Base-by-base conservation (phyloP, 2,113 vertebrate genomes). In the rat (Rattus norvegicus) region DNA sequence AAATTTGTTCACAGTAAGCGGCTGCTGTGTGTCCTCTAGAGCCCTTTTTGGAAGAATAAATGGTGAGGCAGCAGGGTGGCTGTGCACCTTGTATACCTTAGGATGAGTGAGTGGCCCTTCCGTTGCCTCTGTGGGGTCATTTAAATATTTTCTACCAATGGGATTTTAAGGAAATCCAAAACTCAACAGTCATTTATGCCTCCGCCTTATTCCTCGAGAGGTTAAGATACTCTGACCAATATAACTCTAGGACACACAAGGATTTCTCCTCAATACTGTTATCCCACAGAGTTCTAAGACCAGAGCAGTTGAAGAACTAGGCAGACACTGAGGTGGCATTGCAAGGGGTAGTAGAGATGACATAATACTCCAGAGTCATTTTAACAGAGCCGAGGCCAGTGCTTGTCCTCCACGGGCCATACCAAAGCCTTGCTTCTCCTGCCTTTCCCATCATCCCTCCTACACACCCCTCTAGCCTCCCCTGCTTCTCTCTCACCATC, bases 1-100 rank as follows among this genome's bases (percentile, higher is more conserved):
- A 96, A 98, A 98, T 97, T 93, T 97, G 47, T 97, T 98, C 67
- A 75, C 56, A 67, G 96, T 88, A 95, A 56, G 76, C 47, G 36
- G 94, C n/a, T 80, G 59, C 43, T 33, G n/a, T 92, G 13, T 84
- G 84, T 96, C 39, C 59, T 87, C 87, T 79, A n/a, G 91, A 94
- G 92, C 88, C 91, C 96, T 94, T 36, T 88, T 83, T 95, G 97
- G 63, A 52, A 24, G 22, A 67, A 49, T 94, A 10, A 94, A 96
- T 91, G 81, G 36, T 85, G 43, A 96, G 67, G 79, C 95, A 72
- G 95, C 95, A 86, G 24, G 36, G 6, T 88, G 69, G 17, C 65
- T 96, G 1, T 88, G 85, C 65, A 24, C 69, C 22, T 56, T 90
- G 6, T 36, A 5, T 70, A 56, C 47, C 6, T 92, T 94, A 69